Base-by-base conservation (phyloP, 2,113 vertebrate genomes). In the Dasyurus viverrinus region DNA sequence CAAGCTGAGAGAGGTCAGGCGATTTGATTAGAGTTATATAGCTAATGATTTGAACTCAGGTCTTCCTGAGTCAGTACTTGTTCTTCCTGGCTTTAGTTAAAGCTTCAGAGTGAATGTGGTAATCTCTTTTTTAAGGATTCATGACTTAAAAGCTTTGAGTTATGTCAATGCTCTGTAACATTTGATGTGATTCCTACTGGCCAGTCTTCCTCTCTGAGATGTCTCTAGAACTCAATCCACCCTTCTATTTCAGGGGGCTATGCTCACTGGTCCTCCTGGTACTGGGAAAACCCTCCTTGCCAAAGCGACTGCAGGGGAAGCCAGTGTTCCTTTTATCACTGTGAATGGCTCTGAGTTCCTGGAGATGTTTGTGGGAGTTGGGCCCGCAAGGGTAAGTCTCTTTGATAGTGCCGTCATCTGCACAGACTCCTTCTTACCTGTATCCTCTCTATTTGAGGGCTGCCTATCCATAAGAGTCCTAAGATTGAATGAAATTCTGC, bases 341-440 rank as follows among this genome's bases (percentile, higher is more conserved):
- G 98, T 98, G 95, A 99, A 98, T 2, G 98, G 98, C 26, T 99
- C 98, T 0, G 98, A 99, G 93, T 98, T 99, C 93, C 98, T 98
- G 53, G 98, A 98, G 95, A 98, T 98, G 98, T 98, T 98, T 93
- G 98, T 98, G 1, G 98, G 98, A 2, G 97, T 98, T 50, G 98
- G 98, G 14, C 98, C 98, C 90, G 98, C 98, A 60, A 98, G 98
- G 96, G 98, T 98, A 91, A 95, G 98, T 92, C 25, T 6, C 10
- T 1, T 54, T 53, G 52, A 68, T 19, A 42, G 7, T 8, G 50
- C 25, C 2, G 2, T 27, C 24, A 11, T 14, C 55, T 48, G 2
- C 16, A 42, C 19, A 84, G 7, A 84, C n/a, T 84, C n/a, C 19
- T 84, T 19, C 12, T 25, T 55, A 4, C 27, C 42, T 47, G 12